Conservation (phyloP, 2,797 vertebrate species). For the Bufotes viridis region DNA sequence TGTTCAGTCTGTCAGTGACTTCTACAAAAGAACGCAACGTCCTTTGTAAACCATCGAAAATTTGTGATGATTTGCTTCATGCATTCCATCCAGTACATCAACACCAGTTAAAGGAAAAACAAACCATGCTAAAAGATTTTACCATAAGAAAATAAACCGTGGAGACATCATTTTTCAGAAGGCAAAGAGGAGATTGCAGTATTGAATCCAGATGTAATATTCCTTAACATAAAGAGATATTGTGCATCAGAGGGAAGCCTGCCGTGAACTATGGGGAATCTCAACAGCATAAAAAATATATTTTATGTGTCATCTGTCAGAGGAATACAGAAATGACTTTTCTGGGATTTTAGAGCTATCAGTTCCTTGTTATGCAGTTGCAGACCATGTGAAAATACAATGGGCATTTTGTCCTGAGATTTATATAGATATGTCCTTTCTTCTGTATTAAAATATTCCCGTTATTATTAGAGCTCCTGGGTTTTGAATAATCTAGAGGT, state of each 20-base stretch:
- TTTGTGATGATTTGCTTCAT: neutral
- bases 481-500: slow-evolving; percentile 12
- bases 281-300: slow-evolving; percentile 11
- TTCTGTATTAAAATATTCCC: neutral
- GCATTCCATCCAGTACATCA: slow-evolving; percentile 24
- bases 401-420: slow-evolving; percentile 1
- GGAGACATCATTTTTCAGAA: slow-evolving; percentile 30
- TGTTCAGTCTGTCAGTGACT: neutral
- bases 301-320: neutral
- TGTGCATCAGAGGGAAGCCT: neutral
- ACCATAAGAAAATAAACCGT: neutral
- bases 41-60: slow-evolving; percentile 16
- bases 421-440: neutral
- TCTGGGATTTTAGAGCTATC: slow-evolving; percentile 18
- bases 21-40: neutral
- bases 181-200: neutral
- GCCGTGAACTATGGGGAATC: slow-evolving; percentile 10
- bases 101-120: neutral
- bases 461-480: slow-evolving; percentile 7
- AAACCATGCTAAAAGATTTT: slow-evolving; percentile 1
- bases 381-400: slow-evolving; percentile 10
- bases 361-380: neutral
- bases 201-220: slow-evolving; percentile 39
- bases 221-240: slow-evolving; percentile 39
- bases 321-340: slow-evolving; percentile 31